Evolutionary conservation across 1,140 invertebrate species (phyloP).

Genomic region (Vanessa atalanta): DNA sequence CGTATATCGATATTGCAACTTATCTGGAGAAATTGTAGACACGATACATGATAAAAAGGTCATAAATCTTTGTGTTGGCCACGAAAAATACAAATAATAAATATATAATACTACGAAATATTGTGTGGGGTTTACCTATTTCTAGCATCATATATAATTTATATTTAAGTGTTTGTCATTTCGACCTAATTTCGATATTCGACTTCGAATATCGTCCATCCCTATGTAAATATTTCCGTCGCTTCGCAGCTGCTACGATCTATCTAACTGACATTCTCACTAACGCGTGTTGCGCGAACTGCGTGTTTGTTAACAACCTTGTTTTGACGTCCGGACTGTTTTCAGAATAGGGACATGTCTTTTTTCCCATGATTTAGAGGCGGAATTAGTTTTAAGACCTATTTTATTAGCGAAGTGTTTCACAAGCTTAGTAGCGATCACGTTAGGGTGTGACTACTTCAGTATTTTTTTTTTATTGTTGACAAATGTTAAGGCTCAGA

Average conservation of each 20-base stretch:
- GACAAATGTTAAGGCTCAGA: too few relatives aligned
- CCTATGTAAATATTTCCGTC: slow-evolving; percentile 65
- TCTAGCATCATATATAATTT: too few relatives aligned
- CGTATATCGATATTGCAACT: too few relatives aligned
- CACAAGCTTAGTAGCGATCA: neutral
- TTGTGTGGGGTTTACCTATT: too few relatives aligned
- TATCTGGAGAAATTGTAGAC: too few relatives aligned
- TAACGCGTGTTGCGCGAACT: slow-evolving; percentile 46
- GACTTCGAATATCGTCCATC: slow-evolving; percentile 34
- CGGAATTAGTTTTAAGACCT: slow-evolving; percentile 7
- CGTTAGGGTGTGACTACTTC: too few relatives aligned
- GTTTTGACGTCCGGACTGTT: slow-evolving; percentile 70
- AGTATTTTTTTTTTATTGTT: too few relatives aligned
- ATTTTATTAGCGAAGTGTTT: slow-evolving; percentile 8
- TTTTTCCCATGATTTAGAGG: slow-evolving; percentile 14
- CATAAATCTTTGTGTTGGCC: too few relatives aligned
- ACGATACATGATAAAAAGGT: too few relatives aligned
- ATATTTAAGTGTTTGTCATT: too few relatives aligned
- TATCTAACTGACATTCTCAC: slow-evolving; percentile 51
- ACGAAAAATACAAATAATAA: too few relatives aligned
- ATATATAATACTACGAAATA: too few relatives aligned
- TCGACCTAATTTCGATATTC: slow-evolving; percentile 16
- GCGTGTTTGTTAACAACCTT: slow-evolving; percentile 71
- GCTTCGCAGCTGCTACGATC: slow-evolving; percentile 65
- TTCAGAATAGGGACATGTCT: slow-evolving; percentile 53